Conservation (phyloP, 2,797 vertebrate genomes). For the Hippocampus kuda region DNA sequence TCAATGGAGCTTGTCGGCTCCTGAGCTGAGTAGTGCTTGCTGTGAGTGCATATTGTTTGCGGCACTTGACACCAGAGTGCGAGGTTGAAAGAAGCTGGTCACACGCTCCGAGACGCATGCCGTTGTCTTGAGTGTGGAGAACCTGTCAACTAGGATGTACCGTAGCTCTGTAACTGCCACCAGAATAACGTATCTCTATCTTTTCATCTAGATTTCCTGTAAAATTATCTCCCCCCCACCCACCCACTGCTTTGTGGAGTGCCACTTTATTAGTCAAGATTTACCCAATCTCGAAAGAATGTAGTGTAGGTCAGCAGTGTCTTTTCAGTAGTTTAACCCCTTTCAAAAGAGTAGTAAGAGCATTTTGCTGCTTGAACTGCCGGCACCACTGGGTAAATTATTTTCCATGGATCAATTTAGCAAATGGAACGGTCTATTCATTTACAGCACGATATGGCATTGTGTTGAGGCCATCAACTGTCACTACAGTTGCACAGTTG, state of each 20-base stretch:
- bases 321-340: constrained; percentile 34
- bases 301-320: constrained; percentile 25
- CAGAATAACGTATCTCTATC: constrained; percentile 27
- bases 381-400: constrained; percentile 27
- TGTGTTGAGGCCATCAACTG: constrained; percentile 36
- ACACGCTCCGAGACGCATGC: constrained; percentile 46
- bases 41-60: constrained; percentile 68
- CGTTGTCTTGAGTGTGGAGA: constrained; percentile 41
- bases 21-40: constrained; percentile 54
- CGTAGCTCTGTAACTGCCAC: constrained; percentile 41
- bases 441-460: constrained; percentile 29
- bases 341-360: constrained; percentile 9
- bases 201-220: constrained; percentile 18
- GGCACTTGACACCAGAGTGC: constrained; percentile 60
- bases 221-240: not conserved
- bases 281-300: constrained; percentile 38
- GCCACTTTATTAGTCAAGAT: constrained; percentile 36
- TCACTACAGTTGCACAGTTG: constrained; percentile 16
- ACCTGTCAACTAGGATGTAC: constrained; percentile 28
- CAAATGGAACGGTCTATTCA: constrained; percentile 39
- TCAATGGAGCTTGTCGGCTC: constrained; percentile 48
- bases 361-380: constrained; percentile 32
- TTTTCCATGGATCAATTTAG: constrained; percentile 43
- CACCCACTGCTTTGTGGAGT: constrained; percentile 21
- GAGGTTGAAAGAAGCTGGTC: constrained; percentile 53